These are phyloP conservation scores for Lophotis ruficrista DNA, from an alignment of 2,113 vertebrate species.

Conservation along the genomic window DNA sequence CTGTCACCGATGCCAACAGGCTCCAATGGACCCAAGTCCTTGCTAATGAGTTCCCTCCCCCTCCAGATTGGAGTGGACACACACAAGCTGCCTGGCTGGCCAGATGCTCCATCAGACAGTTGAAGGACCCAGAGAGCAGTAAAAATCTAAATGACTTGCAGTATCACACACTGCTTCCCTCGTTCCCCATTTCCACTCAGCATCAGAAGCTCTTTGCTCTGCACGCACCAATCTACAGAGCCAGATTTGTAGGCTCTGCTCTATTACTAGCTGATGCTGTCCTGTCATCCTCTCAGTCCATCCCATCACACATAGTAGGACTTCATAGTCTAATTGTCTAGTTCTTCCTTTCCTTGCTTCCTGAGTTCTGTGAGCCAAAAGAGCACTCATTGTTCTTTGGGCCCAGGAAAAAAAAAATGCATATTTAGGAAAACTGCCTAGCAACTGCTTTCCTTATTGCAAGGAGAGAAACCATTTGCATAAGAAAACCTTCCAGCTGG, in stretches of 20 bases:
- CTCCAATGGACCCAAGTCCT: background rate
- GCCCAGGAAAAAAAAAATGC: slow-evolving; percentile 15
- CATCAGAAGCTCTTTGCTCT: background rate
- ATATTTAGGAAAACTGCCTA: slow-evolving; percentile 74
- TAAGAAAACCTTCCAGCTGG: slow-evolving; percentile 65
- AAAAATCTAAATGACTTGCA: background rate
- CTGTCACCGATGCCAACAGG: background rate
- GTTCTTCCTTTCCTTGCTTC: slow-evolving; percentile 54
- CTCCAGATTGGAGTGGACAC: background rate
- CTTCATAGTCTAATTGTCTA: slow-evolving; percentile 42
- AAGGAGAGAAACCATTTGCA: slow-evolving; percentile 71
- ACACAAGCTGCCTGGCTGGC: background rate
- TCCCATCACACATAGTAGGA: background rate
- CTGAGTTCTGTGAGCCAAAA: slow-evolving; percentile 61
- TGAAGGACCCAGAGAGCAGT: background rate
- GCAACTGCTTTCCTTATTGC: slow-evolving; percentile 72
- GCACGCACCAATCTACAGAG: background rate
- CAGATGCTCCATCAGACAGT: background rate
- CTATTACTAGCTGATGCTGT: background rate
- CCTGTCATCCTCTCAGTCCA: background rate
- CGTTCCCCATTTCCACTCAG: background rate
- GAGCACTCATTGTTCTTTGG: slow-evolving; percentile 47
- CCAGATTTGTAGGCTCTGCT: background rate
- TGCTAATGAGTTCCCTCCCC: background rate
- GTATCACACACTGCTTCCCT: background rate